phyloP scores from a whole-genome alignment of 2,888 invertebrate species.

The Odontocerum albicorne region DNA sequence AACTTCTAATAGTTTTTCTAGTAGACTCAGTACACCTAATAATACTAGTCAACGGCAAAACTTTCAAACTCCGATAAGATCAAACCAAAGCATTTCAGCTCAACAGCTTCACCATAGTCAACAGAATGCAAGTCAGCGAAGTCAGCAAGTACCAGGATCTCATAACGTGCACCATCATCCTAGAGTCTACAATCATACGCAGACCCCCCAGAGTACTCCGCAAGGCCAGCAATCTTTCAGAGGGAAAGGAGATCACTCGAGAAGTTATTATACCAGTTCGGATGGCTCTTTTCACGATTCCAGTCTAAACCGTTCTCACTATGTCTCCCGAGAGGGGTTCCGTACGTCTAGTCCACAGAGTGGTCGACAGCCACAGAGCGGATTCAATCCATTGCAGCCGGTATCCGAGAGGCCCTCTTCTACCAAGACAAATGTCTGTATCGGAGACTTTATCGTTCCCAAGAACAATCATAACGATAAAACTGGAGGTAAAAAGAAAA shows the following conservation, averaged over 20 bases:
- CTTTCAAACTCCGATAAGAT: background rate
- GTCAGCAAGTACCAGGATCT: constrained; percentile 2
- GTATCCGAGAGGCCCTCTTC: constrained; percentile 11
- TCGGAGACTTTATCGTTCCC: constrained; percentile 44
- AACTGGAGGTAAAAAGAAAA: constrained; percentile 44
- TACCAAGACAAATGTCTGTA: constrained; percentile 39
- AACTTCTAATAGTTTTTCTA: constrained; percentile 1
- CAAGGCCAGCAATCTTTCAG: too few relatives aligned
- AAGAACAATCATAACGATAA: constrained; percentile 27
- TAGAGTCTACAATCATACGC: background rate
- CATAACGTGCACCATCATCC: background rate
- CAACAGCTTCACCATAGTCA: too few relatives aligned
- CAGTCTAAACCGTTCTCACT: background rate
- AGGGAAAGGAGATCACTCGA: constrained; percentile 3
- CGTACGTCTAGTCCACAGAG: background rate
- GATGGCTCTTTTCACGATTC: background rate
- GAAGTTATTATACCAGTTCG: constrained; percentile 2
- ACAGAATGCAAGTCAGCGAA: too few relatives aligned
- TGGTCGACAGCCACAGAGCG: background rate
- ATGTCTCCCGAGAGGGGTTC: background rate
- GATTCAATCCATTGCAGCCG: too few relatives aligned
- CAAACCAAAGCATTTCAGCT: too few relatives aligned
- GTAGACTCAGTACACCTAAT: constrained; percentile 25
- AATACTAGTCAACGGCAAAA: background rate
- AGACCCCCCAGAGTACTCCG: background rate